phyloP scores from a whole-genome alignment of 2,797 vertebrate species.

The Cyclopterus lumpus region DNA sequence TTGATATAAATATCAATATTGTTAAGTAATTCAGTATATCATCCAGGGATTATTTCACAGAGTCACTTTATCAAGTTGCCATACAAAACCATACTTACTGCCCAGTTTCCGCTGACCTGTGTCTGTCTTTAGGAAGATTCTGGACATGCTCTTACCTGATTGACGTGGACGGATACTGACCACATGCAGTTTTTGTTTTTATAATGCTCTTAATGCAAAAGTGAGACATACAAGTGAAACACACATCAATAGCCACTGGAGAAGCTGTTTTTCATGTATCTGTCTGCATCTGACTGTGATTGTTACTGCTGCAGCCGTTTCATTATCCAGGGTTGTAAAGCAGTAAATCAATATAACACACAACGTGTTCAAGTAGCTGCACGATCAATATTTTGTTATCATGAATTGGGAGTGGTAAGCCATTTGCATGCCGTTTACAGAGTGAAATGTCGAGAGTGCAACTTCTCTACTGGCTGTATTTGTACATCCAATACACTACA shows the following conservation, averaged over 20 bases:
- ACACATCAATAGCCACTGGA: background rate
- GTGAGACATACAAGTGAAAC: constrained; percentile 13
- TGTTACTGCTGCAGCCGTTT: constrained; percentile 12
- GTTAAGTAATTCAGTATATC: background rate
- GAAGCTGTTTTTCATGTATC: constrained; percentile 26
- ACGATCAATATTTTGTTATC: background rate
- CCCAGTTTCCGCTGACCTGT: constrained; percentile 27
- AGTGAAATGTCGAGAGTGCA: background rate
- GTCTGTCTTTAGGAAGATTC: constrained; percentile 35
- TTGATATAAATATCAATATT: too few relatives aligned
- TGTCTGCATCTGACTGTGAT: background rate
- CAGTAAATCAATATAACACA: constrained; percentile 9
- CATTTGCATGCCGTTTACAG: background rate
- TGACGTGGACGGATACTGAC: constrained; percentile 2
- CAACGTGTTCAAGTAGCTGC: background rate
- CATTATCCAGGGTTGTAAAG: background rate
- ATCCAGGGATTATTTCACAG: background rate
- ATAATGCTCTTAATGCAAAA: constrained; percentile 17
- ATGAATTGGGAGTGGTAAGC: background rate
- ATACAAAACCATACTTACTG: constrained; percentile 52
- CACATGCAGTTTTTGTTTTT: constrained; percentile 30
- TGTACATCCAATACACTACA: background rate
- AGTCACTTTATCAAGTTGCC: background rate
- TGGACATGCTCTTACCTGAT: constrained; percentile 68
- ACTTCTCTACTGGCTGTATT: constrained; percentile 20